phyloP scores from a whole-genome alignment of 2,797 vertebrate genomes.

The Pseudotriccus pelzelni region DNA sequence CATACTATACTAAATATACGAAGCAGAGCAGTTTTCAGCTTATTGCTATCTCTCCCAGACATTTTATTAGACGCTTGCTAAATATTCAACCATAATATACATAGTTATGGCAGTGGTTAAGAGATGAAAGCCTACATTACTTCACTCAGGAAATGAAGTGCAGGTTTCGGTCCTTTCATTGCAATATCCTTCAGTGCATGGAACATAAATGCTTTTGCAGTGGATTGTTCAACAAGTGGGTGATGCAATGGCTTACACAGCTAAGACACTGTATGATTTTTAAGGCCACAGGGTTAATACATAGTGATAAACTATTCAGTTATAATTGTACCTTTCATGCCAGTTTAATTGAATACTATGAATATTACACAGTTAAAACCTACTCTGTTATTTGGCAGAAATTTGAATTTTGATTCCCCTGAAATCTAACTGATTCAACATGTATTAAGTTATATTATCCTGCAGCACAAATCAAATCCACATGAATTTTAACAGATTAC shows the following conservation, averaged over 20 bases:
- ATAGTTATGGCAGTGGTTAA: conserved; percentile 44
- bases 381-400: conserved; percentile 42
- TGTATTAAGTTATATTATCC: not conserved
- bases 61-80: conserved; percentile 31
- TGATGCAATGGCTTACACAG: conserved; percentile 47
- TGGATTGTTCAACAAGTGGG: conserved; percentile 16
- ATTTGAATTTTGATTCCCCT: conserved; percentile 39
- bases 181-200: conserved; percentile 42
- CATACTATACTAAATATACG: not conserved
- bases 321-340: conserved; percentile 52
- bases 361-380: conserved; percentile 34
- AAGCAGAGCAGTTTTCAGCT: conserved; percentile 4
- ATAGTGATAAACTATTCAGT: conserved; percentile 57
- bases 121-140: conserved; percentile 46
- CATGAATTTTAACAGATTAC: not conserved
- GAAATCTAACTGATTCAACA: conserved; percentile 10
- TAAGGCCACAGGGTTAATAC: conserved; percentile 56
- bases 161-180: conserved; percentile 49
- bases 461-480: not conserved
- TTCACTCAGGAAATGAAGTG: conserved; percentile 56
- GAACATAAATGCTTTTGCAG: conserved; percentile 42
- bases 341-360: conserved; percentile 40
- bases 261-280: conserved; percentile 16
- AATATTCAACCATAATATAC: conserved; percentile 33
- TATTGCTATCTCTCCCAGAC: conserved; percentile 22